Evolutionary conservation across 2,888 invertebrate species (phyloP).

Genomic region (Thecophora atra): DNA sequence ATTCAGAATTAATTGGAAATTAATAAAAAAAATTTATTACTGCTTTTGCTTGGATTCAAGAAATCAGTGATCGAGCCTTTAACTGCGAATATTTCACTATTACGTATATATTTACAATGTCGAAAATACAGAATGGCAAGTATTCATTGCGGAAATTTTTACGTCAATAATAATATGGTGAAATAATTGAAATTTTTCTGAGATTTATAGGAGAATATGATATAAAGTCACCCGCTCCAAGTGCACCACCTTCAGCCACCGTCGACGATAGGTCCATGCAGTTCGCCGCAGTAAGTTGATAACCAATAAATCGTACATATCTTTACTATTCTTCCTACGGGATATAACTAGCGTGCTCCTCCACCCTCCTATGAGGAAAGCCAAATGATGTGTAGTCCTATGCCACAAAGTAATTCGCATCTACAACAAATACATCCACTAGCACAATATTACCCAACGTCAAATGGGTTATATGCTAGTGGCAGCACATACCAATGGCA

Average conservation of each 20-base stretch:
- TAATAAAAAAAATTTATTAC: no score
- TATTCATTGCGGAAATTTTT: not conserved
- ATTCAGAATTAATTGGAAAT: no score
- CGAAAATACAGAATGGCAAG: slow-evolving; percentile 11
- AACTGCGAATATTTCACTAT: not conserved
- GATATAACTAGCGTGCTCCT: slow-evolving; percentile 54
- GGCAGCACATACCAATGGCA: slow-evolving; percentile 18
- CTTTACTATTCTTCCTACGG: no score
- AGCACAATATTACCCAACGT: slow-evolving; percentile 24
- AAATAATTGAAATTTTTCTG: not conserved
- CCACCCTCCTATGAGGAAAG: slow-evolving; percentile 64
- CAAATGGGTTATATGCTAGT: not conserved
- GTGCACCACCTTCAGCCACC: not conserved
- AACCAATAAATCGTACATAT: not conserved
- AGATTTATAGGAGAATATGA: not conserved
- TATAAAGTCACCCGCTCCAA: not conserved
- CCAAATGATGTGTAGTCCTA: slow-evolving; percentile 48
- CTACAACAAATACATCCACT: slow-evolving; percentile 26
- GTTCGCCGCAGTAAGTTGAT: slow-evolving; percentile 2
- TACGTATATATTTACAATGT: slow-evolving; percentile 6
- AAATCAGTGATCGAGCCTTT: no score
- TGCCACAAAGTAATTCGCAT: slow-evolving; percentile 33
- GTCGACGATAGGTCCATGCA: not conserved
- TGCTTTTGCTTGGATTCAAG: no score
- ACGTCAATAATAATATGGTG: not conserved